Evolutionary conservation across 1,140 invertebrate species (phyloP), one percentile per base, ranked within the genome.

Genomic region (Euglossa dilemma): DNA sequence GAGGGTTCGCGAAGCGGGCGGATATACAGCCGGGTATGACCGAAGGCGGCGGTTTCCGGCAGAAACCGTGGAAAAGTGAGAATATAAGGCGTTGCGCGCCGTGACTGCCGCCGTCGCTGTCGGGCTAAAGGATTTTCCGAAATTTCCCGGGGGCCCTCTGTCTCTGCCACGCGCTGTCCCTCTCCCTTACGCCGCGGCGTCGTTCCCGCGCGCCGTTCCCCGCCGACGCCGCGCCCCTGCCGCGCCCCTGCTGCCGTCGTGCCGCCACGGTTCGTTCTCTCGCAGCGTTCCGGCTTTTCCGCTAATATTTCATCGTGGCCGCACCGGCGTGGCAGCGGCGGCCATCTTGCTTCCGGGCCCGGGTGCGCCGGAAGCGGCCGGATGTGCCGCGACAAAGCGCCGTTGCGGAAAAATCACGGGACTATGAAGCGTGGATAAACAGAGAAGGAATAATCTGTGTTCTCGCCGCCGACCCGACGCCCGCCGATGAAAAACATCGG

Each of bases 331-430:
- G 83, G 82, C 84, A 88, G 88, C 85, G 77, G 85, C 92, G 89
- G 93, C 91, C 92, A 94, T 94, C 91, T 94, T 93, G 92, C 87
- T 94, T 94, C 93, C 93, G 92, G 93, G 86, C 86, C 86, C 90
- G 86, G 90, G 85, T 78, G 80, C 74, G 88, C 90, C 92, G 92
- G 92, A 93, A 93, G 88, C 90, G 89, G 87, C 90, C 90, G 92
- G 91, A 94, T 92, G 91, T 90, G 90, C 89, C 90, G 83, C 91
- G 92, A 93, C 92, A 94, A 94, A 93, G 92, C 91, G 90, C 85
- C 88, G 86, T 91, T 93, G 92, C 89, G 91, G 90, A 93, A 94
- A 93, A 94, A 93, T 93, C 92, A 93, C 90, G 79, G 85, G 85
- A 90, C 90, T 93, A 93, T 94, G 89, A 93, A 92, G 88, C 88